Evolutionary conservation across 2,797 vertebrate species (phyloP).

Genomic region (Thamnophis elegans): DNA sequence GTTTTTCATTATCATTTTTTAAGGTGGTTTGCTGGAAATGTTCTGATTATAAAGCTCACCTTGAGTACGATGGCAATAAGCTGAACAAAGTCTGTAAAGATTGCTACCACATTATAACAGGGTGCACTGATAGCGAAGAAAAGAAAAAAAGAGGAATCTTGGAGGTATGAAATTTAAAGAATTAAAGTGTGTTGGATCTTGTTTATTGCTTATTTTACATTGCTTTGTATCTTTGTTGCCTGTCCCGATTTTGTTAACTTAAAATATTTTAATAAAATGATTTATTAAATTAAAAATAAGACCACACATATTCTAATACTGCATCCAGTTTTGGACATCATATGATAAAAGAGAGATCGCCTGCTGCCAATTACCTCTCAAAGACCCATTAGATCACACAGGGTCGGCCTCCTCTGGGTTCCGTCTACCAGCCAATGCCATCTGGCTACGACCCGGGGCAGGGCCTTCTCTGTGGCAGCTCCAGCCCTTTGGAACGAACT

Average conservation of each 20-base stretch:
- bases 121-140: slow-evolving; percentile 80
- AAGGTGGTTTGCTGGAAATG: slow-evolving; percentile 99
- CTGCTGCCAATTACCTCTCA: no score
- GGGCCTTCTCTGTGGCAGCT: no score
- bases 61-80: slow-evolving; percentile 89
- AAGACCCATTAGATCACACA: no score
- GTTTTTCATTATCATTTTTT: neutral
- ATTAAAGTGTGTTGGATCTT: neutral
- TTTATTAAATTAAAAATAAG: neutral
- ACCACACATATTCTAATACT: neutral
- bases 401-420: no score
- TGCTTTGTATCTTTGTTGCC: neutral
- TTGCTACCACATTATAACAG: slow-evolving; percentile 85
- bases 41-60: slow-evolving; percentile 90
- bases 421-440: no score
- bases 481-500: no score
- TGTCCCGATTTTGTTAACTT: neutral
- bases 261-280: neutral
- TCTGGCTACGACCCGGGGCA: no score
- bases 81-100: slow-evolving; percentile 94
- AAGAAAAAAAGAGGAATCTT: slow-evolving; percentile 90
- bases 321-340: neutral
- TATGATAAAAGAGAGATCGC: neutral
- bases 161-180: slow-evolving; percentile 72
- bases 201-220: neutral